Evolutionary conservation across 1,140 invertebrate species (phyloP), one percentile per base, ranked within the genome.

Genomic region (Akabosia matsudoensis): DNA sequence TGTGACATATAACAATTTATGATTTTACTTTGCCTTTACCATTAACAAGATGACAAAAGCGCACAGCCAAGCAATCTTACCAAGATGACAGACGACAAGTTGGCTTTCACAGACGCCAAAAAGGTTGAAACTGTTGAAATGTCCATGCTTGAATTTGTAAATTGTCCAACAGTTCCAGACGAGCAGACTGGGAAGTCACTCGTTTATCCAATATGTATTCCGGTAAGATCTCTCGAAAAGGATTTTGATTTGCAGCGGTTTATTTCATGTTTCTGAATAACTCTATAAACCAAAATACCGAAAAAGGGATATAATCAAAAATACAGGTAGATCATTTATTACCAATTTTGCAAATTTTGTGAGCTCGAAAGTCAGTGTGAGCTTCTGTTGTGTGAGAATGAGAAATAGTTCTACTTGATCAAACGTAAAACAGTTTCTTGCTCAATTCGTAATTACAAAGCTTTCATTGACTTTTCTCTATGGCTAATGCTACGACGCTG

Each of bases 41-140:
- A 72, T 30, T 72, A 37, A 7, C 4, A 72, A 37, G 26, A 7
- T 72, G 70, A 72, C 33, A 72, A 2, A 72, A n/a, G n/a, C n/a
- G n/a, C n/a, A n/a, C n/a, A n/a, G n/a, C n/a, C n/a, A n/a, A n/a
- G n/a, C n/a, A n/a, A n/a, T n/a, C 67, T 78, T 70, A 78, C 77
- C 45, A 28, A 31, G 18, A 75, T 37, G 3, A 70, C 74, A 34
- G 1, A 75, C 26, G 70, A 70, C 26, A 78, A 51, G 45, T 67
- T 78, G 10, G 45, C 22, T 33, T 78, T 78, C 1, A 70, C 51
- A 30, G 77, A 72, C 22, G 64, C 22, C n/a, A 78, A 33, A 71
- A 78, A 78, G 1, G 33, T 7, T 22, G 74, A 67, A 2, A 78
- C 18, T 33, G n/a, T 51, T 7, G 72, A 74, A 16, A 78, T 26